These are phyloP conservation scores for Hipposideros armiger DNA, from an alignment of 2,113 vertebrate genomes.

Conservation along the genomic window DNA sequence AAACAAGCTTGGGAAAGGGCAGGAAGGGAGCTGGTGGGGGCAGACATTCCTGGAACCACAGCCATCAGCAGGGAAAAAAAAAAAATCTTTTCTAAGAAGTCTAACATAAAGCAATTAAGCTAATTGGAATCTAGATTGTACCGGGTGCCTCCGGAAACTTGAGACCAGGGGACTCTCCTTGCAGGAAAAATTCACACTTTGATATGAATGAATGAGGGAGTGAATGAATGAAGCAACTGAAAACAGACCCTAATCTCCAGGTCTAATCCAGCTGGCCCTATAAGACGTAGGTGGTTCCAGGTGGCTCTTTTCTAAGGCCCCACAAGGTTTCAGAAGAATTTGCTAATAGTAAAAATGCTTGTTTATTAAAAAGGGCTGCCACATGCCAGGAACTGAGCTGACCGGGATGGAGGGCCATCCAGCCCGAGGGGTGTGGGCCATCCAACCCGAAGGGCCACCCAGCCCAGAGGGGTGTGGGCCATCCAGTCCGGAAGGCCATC, in stretches of 20 bases:
- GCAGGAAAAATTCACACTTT: constrained; percentile 71
- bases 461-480: neutral
- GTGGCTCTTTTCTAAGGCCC: neutral
- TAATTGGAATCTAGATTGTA: constrained; percentile 82
- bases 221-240: constrained; percentile 67
- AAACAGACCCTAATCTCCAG: neutral
- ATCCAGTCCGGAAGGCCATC: neutral
- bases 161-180: constrained; percentile 80
- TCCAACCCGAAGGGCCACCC: neutral
- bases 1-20: neutral
- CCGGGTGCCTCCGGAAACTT: constrained; percentile 78
- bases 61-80: constrained; percentile 67
- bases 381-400: neutral
- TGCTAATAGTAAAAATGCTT: neutral
- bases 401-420: neutral
- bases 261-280: neutral
- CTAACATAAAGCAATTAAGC: constrained; percentile 81
- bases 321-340: neutral
- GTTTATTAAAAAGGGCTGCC: neutral
- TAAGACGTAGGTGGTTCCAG: neutral
- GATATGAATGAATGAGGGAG: constrained; percentile 70
- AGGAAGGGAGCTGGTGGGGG: constrained; percentile 60
- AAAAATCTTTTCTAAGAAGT: constrained; percentile 81
- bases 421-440: neutral
- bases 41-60: constrained; percentile 75